Conservation (phyloP, 2,113 vertebrate species). For the Cyanocitta stelleri region DNA sequence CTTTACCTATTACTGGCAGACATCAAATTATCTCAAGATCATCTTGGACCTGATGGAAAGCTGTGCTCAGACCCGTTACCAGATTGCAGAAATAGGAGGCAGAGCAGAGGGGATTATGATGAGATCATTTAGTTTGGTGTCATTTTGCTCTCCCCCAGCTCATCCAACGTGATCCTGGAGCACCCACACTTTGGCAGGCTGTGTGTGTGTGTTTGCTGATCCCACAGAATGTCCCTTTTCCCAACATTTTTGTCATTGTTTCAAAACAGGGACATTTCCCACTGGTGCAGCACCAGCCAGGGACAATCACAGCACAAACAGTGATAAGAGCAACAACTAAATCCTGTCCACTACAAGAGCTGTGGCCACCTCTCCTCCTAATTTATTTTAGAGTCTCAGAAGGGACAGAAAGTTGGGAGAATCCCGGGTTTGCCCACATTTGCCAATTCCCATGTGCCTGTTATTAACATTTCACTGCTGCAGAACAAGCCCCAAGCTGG, state of each 20-base stretch:
- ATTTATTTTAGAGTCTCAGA: not conserved
- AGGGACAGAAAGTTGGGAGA: not conserved
- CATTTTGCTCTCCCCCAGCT: not conserved
- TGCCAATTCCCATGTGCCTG: not conserved
- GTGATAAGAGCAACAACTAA: rapidly evolving
- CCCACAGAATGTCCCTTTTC: not conserved
- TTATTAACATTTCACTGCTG: not conserved
- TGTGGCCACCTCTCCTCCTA: not conserved
- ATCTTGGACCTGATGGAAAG: not conserved
- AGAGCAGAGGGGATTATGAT: not conserved
- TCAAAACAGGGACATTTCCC: not conserved
- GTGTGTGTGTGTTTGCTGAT: not conserved
- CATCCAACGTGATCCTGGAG: not conserved
- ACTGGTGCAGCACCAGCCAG: not conserved
- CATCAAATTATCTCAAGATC: not conserved
- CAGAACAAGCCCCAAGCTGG: not conserved
- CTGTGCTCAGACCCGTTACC: not conserved
- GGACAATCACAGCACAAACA: not conserved
- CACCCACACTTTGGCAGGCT: not conserved
- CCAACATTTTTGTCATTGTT: not conserved
- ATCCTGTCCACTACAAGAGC: not conserved
- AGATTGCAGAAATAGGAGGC: not conserved
- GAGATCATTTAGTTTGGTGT: not conserved
- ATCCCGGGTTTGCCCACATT: not conserved
- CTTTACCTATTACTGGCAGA: not conserved